Conservation (phyloP, 2,797 vertebrate species). For the Myotis myotis region DNA sequence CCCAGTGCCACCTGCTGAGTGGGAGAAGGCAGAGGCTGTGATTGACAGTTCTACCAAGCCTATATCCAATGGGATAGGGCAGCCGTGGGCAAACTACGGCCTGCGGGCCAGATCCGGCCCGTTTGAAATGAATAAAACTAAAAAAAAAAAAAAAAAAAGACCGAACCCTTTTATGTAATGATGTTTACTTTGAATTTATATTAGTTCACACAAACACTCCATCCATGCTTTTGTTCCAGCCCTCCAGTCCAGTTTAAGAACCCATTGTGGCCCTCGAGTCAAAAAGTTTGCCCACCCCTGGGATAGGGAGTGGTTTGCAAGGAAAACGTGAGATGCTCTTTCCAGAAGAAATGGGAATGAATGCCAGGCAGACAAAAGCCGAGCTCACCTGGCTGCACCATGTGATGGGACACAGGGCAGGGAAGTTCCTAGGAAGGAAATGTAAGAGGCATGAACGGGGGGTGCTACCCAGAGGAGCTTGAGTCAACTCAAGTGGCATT, state of each 20-base stretch:
- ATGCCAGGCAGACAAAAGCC: neutral
- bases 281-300: too few species aligned
- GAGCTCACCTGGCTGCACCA: neutral
- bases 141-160: too few species aligned
- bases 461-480: neutral
- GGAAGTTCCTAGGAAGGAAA: neutral
- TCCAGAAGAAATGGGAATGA: neutral
- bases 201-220: too few species aligned
- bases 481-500: neutral
- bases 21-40: neutral
- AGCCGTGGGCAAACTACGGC: too few species aligned
- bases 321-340: neutral
- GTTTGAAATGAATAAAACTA: too few species aligned
- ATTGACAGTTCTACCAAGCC: neutral
- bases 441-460: too few species aligned
- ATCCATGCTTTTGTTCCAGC: too few species aligned
- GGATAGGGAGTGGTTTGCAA: neutral
- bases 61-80: neutral
- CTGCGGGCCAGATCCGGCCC: too few species aligned
- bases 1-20: neutral
- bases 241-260: too few species aligned
- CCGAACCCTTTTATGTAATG: too few species aligned
- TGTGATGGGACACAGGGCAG: accelerated
- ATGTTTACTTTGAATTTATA: too few species aligned
- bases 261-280: too few species aligned